Conservation (phyloP, 2,888 invertebrate genomes). For the Calameuta pallipes region DNA sequence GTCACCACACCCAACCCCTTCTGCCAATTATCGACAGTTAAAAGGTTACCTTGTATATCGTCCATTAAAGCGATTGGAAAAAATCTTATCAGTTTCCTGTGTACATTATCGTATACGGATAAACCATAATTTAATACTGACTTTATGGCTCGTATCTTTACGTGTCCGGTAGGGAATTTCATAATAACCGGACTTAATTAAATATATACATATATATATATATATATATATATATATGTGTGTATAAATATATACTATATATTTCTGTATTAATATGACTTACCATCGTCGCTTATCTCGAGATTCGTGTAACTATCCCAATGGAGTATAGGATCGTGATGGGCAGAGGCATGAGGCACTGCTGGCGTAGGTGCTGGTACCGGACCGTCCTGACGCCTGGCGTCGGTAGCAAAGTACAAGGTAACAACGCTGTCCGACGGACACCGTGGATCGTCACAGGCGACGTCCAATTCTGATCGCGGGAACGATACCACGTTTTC, state of each 20-base stretch:
- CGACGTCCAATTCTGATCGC: conserved; percentile 87
- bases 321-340: conserved; percentile 79
- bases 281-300: conserved; percentile 64
- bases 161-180: not conserved
- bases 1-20: conserved; percentile 7
- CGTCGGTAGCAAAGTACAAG: conserved; percentile 79
- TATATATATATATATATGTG: conserved; percentile 19
- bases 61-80: not conserved
- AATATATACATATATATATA: not conserved
- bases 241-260: conserved; percentile 1
- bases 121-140: not conserved
- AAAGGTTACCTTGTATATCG: not conserved
- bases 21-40: not conserved
- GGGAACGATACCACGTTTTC: conserved; percentile 87
- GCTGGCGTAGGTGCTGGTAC: conserved; percentile 79
- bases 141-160: not conserved
- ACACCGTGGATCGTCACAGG: conserved; percentile 83
- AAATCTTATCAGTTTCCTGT: not conserved
- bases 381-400: conserved; percentile 69
- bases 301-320: conserved; percentile 83
- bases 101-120: not conserved
- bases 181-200: not conserved
- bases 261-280: conserved; percentile 50
- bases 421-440: conserved; percentile 88
- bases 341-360: conserved; percentile 74